Evolutionary conservation across 2,888 invertebrate species (phyloP), one percentile per base, ranked within the genome.

Genomic region (Drosophila mayaguana): DNA sequence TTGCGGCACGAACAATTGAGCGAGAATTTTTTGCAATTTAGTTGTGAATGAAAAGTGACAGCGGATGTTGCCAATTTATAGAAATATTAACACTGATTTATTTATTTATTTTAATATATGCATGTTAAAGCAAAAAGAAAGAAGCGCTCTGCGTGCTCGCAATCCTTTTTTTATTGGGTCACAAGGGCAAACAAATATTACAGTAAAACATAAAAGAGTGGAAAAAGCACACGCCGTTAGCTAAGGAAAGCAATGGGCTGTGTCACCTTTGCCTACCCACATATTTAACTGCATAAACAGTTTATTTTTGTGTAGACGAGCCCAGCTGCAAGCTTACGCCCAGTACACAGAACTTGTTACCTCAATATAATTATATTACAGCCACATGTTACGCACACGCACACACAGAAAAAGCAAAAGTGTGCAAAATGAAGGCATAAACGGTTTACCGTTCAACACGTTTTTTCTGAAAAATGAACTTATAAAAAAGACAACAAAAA

Each of bases 251-350:
- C 51, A 68, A 74, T 34, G 74, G 34, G 2, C 16, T 22, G 28
- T 42, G 45, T 45, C 20, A 12, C 28, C 7, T 0, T 18, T 63
- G 40, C 45, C 68, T 63, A 40, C 40, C 67, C 46, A 55, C 20
- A 54, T 55, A 63, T 57, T 70, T 75, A 83, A 83, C 78, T 86
- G 84, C 87, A 88, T 83, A 74, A 86, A 83, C 81, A 86, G 89
- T 88, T 88, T 83, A 86, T 84, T 84, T 88, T 72, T 83, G 56
- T 78, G 68, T 48, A 60, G 48, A 28, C 46, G 45, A 61, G 57
- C 63, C 48, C 69, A 88, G 85, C 77, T 88, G 86, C 83, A 88
- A 80, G 62, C 63, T 69, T 70, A 51, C 40, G 32, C 32, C 48
- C 50, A 36, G 61, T 46, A 32, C 50, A 34, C 80, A 56, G 63